Conservation (phyloP, 2,113 vertebrate species). For the Pogona vitticeps region DNA sequence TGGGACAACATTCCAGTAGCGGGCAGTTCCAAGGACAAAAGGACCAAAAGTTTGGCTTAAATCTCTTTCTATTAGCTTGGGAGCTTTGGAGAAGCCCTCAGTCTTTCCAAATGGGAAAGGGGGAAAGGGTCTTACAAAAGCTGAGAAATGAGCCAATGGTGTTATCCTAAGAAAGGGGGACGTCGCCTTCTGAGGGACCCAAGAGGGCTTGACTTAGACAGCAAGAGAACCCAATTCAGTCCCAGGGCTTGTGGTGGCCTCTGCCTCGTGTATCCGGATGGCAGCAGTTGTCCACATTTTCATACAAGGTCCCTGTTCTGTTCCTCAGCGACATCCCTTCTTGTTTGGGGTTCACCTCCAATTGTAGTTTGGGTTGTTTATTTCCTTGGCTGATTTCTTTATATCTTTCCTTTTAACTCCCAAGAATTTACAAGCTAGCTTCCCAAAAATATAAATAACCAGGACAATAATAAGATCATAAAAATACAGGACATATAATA, state of each 20-base stretch:
- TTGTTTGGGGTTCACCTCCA: neutral
- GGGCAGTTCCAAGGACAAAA: no score
- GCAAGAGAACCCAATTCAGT: no score
- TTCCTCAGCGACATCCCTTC: neutral
- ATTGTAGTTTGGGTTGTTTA: neutral
- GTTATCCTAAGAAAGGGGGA: no score
- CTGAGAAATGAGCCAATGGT: no score
- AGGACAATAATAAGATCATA: neutral
- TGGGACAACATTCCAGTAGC: no score
- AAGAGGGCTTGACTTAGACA: no score
- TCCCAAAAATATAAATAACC: neutral
- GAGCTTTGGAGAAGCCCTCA: no score
- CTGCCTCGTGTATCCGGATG: neutral
- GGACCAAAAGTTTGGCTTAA: no score
- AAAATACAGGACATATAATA: neutral
- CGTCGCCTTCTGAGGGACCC: no score
- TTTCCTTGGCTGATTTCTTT: neutral
- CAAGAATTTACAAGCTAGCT: neutral
- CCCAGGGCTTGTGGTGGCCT: neutral
- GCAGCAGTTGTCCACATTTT: neutral
- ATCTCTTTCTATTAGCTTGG: no score
- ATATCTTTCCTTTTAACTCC: neutral
- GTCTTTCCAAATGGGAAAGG: no score
- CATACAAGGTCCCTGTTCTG: neutral
- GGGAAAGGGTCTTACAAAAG: no score